Evolutionary conservation across 2,797 vertebrate genomes (phyloP), one percentile per base, ranked within the genome.

Genomic region (Scolopax bukidnonensis): DNA sequence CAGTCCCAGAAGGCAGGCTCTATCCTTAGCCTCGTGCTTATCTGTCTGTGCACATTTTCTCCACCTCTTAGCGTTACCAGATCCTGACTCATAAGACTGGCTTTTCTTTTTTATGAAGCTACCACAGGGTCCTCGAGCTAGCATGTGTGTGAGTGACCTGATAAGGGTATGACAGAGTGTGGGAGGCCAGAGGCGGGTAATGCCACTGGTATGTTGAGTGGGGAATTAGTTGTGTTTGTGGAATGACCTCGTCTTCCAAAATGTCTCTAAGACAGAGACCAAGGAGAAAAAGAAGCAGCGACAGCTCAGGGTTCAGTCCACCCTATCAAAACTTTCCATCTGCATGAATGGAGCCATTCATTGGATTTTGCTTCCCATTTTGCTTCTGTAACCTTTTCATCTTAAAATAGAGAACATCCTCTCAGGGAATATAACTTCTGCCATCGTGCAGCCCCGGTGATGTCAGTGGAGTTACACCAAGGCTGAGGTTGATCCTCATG

Each of bases 141-240:
- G 86, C 81, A 68, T 93, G 70, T 78, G 53, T 83, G 86, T 89
- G 88, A 95, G 81, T 85, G 88, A 92, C 86, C 84, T 78, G 95
- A 96, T 95, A 96, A 95, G 88, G 32, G 61, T 43, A 87, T 80
- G 84, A 97, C 87, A 90, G 84, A 0, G 0, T 69, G 94, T 95
- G 86, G 96, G 94, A 96, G 90, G 70, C 83, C 87, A 88, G 86
- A 69, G 79, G 76, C 0, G 57, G 90, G 77, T 96, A 97, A 96
- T 95, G 91, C 88, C 84, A 77, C 81, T 94, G 95, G 95, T 92
- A 97, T 96, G 93, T 83, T 75, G 90, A 95, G 94, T 79, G 86
- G 88, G 93, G 86, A 95, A 87, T 90, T 86, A 93, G 41, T 4
- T 90, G 45, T 57, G 64, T 47, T 32, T 68, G 56, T 75, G 75